Conservation (phyloP, 2,113 vertebrate genomes). For the Columbina picui region DNA sequence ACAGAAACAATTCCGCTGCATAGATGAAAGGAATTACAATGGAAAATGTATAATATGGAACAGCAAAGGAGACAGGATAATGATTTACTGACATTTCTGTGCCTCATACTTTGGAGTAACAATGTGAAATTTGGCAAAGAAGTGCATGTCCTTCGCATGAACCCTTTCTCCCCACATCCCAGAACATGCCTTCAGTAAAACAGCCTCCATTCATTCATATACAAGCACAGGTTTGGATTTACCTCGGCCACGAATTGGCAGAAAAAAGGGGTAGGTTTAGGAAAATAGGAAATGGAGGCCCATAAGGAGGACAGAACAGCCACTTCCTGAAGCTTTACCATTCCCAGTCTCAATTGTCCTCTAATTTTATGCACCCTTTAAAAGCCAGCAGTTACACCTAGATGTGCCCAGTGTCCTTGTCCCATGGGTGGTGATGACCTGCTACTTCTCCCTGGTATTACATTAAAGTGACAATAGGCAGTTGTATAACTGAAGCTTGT, state of each 20-base stretch:
- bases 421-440: background rate
- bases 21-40: background rate
- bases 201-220: background rate
- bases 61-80: background rate
- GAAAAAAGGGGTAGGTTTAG: background rate
- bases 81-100: background rate
- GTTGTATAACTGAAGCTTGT: background rate
- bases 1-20: background rate
- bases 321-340: background rate
- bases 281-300: background rate
- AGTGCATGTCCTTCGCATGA: background rate
- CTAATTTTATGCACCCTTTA: background rate
- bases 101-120: background rate
- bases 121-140: background rate
- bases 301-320: background rate
- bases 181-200: background rate
- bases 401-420: background rate
- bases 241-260: background rate
- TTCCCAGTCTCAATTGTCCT: accelerated
- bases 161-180: background rate
- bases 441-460: background rate
- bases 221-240: background rate
- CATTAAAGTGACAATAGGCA: background rate
- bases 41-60: background rate
- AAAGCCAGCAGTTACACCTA: background rate